phyloP scores from a whole-genome alignment of 2,797 vertebrate species.

The Urophycis tenuis region DNA sequence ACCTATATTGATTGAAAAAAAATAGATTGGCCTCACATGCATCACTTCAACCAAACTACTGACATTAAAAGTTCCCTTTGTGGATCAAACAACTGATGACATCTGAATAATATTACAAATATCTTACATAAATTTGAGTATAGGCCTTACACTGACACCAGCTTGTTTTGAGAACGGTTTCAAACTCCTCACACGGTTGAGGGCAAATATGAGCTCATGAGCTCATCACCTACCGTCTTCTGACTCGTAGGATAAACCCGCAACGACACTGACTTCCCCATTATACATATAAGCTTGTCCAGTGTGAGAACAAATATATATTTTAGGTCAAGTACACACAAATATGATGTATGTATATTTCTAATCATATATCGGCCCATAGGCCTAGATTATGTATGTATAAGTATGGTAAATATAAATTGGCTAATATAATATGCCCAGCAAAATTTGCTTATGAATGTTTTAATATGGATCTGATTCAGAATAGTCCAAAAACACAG shows the following conservation, averaged over 20 bases:
- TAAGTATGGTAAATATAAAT: background rate
- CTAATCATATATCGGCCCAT: background rate
- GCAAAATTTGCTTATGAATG: background rate
- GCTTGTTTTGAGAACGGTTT: background rate
- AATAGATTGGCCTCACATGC: background rate
- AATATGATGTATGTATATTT: background rate
- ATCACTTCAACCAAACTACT: background rate
- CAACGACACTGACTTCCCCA: background rate
- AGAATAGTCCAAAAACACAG: background rate
- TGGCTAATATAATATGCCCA: background rate
- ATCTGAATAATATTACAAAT: background rate
- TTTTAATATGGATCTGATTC: background rate
- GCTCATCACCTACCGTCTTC: background rate
- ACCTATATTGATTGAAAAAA: background rate
- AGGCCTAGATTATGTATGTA: background rate
- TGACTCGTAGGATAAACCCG: background rate
- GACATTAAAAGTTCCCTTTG: background rate
- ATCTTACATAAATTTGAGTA: too few relatives aligned
- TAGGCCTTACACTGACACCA: background rate
- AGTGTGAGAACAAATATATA: background rate
- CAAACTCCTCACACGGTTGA: background rate
- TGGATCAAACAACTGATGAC: background rate
- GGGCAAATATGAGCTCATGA: too few relatives aligned
- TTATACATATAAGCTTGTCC: background rate
- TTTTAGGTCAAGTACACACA: background rate